Conservation (phyloP, 2,888 invertebrate species). For the Prosopocoilus inquinatus region DNA sequence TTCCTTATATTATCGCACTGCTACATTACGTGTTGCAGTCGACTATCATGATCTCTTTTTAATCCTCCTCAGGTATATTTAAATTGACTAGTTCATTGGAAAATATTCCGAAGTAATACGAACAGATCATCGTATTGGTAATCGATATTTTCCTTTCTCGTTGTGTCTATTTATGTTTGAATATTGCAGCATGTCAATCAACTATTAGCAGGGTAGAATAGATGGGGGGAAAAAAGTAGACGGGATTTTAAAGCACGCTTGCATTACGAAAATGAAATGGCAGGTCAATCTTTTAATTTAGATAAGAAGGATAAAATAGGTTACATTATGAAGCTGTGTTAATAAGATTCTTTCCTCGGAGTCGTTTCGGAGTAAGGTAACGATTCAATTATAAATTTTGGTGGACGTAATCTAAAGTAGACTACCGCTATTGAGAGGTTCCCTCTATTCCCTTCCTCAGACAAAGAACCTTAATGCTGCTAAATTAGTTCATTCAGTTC, state of each 20-base stretch:
- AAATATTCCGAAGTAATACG: not conserved
- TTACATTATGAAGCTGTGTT: slow-evolving; percentile 3
- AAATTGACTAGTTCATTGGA: too few species aligned
- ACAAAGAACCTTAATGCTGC: slow-evolving; percentile 30
- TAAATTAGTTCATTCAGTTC: slow-evolving; percentile 29
- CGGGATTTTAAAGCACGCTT: slow-evolving; percentile 3
- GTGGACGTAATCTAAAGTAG: slow-evolving; percentile 27
- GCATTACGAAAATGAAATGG: not conserved
- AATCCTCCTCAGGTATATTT: too few species aligned
- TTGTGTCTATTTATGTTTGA: not conserved
- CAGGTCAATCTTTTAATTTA: slow-evolving; percentile 10
- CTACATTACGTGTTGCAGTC: too few species aligned
- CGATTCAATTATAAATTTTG: slow-evolving; percentile 29
- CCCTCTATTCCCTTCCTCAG: slow-evolving; percentile 26
- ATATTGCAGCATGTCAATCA: too few species aligned
- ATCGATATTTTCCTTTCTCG: not conserved
- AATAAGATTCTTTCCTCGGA: slow-evolving; percentile 1
- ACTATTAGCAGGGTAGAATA: not conserved
- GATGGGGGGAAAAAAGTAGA: slow-evolving; percentile 11
- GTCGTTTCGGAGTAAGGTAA: slow-evolving; percentile 8
- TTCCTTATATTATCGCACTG: too few species aligned
- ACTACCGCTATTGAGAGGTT: slow-evolving; percentile 25
- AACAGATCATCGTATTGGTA: not conserved
- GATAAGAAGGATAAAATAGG: not conserved
- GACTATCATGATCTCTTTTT: too few species aligned